These are phyloP conservation scores for Deilephila porcellus DNA, from an alignment of 2,888 invertebrate species.

Conservation along the genomic window DNA sequence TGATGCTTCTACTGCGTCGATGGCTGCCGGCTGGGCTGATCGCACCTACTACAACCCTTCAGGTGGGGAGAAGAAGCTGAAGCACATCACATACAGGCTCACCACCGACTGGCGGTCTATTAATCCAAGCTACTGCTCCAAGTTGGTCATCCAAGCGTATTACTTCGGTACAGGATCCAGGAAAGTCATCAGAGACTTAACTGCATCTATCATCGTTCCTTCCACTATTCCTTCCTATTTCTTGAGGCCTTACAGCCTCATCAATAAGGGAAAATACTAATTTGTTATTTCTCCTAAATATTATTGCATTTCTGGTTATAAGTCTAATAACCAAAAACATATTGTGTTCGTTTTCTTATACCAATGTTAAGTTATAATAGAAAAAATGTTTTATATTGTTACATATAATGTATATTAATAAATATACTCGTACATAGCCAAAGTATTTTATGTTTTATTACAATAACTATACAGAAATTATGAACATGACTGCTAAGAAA, in stretches of 20 bases:
- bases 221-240: constrained; percentile 60
- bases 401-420: not conserved
- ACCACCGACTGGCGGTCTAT: constrained; percentile 51
- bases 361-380: not conserved
- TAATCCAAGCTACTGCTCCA: constrained; percentile 66
- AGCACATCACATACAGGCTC: constrained; percentile 58
- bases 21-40: constrained; percentile 62
- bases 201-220: constrained; percentile 54
- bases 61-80: constrained; percentile 55
- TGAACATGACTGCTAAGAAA: too few relatives aligned
- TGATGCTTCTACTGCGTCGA: constrained; percentile 47
- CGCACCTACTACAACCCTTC: constrained; percentile 56
- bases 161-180: constrained; percentile 59
- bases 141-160: constrained; percentile 63
- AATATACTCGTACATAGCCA: not conserved
- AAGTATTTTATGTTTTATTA: not conserved
- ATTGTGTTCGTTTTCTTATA: constrained; percentile 8
- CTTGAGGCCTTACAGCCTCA: constrained; percentile 54
- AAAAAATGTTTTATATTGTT: not conserved
- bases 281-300: not conserved
- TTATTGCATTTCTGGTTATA: not conserved
- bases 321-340: not conserved
- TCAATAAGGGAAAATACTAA: constrained; percentile 60
- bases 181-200: constrained; percentile 52
- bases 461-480: not conserved